Evolutionary conservation across 2,113 vertebrate genomes (phyloP).

Genomic region (Cricetomys ansorgei): DNA sequence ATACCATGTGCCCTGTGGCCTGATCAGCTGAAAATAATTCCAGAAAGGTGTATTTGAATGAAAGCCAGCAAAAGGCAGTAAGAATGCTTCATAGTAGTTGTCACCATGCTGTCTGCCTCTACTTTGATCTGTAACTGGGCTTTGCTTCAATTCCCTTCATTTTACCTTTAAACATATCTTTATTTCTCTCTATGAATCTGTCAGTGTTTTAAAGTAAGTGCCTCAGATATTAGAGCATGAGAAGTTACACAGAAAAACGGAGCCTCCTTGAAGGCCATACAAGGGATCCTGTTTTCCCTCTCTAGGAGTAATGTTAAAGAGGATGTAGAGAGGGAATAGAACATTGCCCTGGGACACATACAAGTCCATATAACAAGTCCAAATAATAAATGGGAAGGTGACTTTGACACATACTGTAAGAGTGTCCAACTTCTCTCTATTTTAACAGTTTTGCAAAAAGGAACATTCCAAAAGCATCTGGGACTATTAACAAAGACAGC

Average conservation of each 20-base stretch:
- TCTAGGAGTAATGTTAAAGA: neutral
- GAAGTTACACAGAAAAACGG: neutral
- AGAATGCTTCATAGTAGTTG: neutral
- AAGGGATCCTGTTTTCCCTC: neutral
- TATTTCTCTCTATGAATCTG: slow-evolving; percentile 22
- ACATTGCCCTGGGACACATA: accelerated
- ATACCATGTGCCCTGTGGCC: neutral
- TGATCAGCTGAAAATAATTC: slow-evolving; percentile 6
- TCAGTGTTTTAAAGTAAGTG: slow-evolving; percentile 59
- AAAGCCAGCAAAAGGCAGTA: slow-evolving; percentile 19
- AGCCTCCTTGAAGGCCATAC: neutral
- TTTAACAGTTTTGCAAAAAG: neutral
- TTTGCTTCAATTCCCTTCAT: slow-evolving; percentile 41
- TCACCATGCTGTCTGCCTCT: neutral
- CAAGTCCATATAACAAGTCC: neutral
- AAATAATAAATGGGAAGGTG: neutral
- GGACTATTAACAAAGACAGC: neutral
- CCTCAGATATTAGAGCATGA: slow-evolving; percentile 21
- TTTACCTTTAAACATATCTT: slow-evolving; percentile 13
- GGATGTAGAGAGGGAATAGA: neutral
- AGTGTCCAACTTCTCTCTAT: neutral
- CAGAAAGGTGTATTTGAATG: slow-evolving; percentile 33
- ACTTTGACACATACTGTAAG: neutral
- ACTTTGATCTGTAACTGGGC: slow-evolving; percentile 30
- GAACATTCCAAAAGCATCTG: neutral